phyloP scores from a whole-genome alignment of 2,113 vertebrate species.

The Vireo altiloquus region DNA sequence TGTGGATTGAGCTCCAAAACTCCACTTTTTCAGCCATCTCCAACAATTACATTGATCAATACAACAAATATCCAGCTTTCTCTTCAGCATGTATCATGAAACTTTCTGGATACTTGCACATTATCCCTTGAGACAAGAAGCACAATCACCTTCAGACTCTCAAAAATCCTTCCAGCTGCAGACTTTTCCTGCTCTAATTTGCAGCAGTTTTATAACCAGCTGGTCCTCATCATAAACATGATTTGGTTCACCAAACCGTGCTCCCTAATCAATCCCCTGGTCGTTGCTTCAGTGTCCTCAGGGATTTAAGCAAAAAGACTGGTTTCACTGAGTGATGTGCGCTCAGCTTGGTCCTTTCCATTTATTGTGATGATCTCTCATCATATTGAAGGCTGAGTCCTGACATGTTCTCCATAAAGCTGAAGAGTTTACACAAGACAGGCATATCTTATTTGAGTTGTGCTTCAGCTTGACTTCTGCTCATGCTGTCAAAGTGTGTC shows the following conservation, averaged over 20 bases:
- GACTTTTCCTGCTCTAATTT: not conserved
- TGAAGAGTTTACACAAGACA: not conserved
- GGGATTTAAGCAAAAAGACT: slow-evolving; percentile 3
- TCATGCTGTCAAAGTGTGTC: not conserved
- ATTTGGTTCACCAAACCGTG: not conserved
- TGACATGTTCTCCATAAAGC: not conserved
- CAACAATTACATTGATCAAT: not conserved
- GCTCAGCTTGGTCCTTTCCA: not conserved
- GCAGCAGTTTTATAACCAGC: not conserved
- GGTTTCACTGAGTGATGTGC: not conserved
- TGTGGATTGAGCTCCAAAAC: not conserved
- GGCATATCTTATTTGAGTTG: slow-evolving; percentile 6
- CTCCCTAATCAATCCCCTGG: not conserved
- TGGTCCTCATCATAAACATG: not conserved
- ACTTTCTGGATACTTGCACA: not conserved
- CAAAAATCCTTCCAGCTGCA: not conserved
- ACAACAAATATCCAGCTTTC: not conserved
- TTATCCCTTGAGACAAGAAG: not conserved
- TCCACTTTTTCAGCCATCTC: not conserved
- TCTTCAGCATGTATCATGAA: not conserved
- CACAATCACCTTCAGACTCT: not conserved
- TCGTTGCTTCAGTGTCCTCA: not conserved
- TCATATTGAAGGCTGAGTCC: not conserved
- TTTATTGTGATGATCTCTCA: not conserved
- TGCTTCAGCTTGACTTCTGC: slow-evolving; percentile 35